Percentiles rank a stretch among this genome's conserved stretches.
These are phyloP conservation scores for Sminthurinus aureus DNA, from an alignment of 2,888 invertebrate species.

Conservation along the genomic window DNA sequence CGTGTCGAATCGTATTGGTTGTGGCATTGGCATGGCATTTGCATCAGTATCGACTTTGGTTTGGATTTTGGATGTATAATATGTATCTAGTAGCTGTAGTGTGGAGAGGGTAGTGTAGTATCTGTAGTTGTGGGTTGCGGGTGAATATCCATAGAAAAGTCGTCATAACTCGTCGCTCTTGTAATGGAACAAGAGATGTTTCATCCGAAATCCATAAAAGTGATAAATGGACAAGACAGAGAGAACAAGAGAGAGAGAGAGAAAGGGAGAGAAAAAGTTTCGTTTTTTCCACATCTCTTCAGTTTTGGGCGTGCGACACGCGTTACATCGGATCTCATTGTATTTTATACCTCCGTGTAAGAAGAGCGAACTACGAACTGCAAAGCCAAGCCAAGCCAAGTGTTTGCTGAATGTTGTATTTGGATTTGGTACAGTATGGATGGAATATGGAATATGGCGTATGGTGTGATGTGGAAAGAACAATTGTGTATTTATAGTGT, in stretches of 20 bases:
- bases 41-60: too few species aligned
- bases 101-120: neutral
- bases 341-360: conserved; percentile 43
- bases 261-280: neutral
- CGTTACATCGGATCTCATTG: conserved; percentile 52
- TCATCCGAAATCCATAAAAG: conserved; percentile 59
- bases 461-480: conserved; percentile 3
- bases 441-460: too few species aligned
- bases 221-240: conserved; percentile 51
- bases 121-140: neutral
- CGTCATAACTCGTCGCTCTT: conserved; percentile 49
- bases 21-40: too few species aligned
- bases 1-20: neutral
- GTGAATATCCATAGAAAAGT: conserved; percentile 26
- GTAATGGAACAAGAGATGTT: conserved; percentile 54
- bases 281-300: neutral
- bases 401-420: too few species aligned
- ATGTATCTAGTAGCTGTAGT: neutral
- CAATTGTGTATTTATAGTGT: conserved; percentile 32
- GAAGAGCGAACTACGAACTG: too few species aligned
- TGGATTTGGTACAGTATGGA: too few species aligned
- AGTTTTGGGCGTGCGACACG: conserved; percentile 42
- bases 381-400: too few species aligned
- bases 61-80: neutral
- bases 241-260: too few species aligned